Conservation (phyloP, 2,888 invertebrate species). For the Caenorhabditis sp. region DNA sequence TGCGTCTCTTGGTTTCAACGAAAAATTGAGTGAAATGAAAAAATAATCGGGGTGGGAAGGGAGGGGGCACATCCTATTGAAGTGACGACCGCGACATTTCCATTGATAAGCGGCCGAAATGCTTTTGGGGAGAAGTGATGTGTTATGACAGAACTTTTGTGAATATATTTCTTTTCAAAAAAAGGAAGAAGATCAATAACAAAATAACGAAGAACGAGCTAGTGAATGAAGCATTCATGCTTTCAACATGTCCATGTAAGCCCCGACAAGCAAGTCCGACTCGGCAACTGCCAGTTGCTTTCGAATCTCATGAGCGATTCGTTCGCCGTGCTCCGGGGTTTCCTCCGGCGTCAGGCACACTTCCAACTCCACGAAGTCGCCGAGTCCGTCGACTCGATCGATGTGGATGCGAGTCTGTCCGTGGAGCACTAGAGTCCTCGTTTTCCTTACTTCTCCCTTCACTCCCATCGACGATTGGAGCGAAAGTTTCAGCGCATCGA, state of each 20-base stretch:
- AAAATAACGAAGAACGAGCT: background rate
- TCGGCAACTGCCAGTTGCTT: slow-evolving; percentile 81
- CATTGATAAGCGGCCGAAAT: slow-evolving; percentile 14
- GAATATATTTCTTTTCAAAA: background rate
- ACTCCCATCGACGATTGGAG: slow-evolving; percentile 85
- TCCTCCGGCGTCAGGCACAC: slow-evolving; percentile 85
- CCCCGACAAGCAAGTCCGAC: slow-evolving; percentile 66
- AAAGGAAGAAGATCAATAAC: background rate
- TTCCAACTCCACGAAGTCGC: slow-evolving; percentile 89
- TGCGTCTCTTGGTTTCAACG: slow-evolving; percentile 22
- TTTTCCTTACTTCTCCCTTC: slow-evolving; percentile 85
- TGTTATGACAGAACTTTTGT: background rate
- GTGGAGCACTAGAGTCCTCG: slow-evolving; percentile 86
- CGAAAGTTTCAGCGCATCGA: slow-evolving; percentile 67
- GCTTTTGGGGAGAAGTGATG: background rate
- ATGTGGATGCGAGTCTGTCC: slow-evolving; percentile 89
- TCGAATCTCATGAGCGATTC: slow-evolving; percentile 85
- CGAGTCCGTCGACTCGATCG: slow-evolving; percentile 88
- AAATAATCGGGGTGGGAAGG: slow-evolving; percentile 8
- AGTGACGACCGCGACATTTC: slow-evolving; percentile 7
- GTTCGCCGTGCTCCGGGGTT: slow-evolving; percentile 84
- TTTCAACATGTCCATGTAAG: slow-evolving; percentile 72
- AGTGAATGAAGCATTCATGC: background rate
- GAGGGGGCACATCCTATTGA: slow-evolving; percentile 2
- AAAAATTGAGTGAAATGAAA: slow-evolving; percentile 8